These are phyloP conservation scores for Sceloporus tristichus DNA, from an alignment of 2,113 vertebrate genomes.

Conservation along the genomic window DNA sequence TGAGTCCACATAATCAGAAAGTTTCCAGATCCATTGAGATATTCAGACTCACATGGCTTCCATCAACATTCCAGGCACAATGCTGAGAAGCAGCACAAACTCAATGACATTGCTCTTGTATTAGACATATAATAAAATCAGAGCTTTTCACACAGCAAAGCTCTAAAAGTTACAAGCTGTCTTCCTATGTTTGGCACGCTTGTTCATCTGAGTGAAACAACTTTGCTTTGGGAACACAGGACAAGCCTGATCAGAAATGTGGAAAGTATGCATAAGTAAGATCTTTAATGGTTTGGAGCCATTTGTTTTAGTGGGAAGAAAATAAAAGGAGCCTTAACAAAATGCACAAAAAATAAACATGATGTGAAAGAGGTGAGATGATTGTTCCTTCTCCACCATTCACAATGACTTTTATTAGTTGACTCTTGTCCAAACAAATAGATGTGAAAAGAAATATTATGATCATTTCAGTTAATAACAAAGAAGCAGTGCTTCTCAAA, in stretches of 20 bases:
- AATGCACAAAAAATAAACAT: constrained; percentile 14
- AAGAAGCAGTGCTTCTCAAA: constrained; percentile 4
- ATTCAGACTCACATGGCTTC: not conserved
- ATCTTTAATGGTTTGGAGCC: not conserved
- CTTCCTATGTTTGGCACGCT: not conserved
- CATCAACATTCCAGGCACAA: constrained; percentile 23
- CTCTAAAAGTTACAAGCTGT: not conserved
- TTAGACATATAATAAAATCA: constrained; percentile 15
- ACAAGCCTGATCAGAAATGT: not conserved
- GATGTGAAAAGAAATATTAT: constrained; percentile 19
- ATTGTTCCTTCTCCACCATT: not conserved
- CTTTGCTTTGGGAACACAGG: constrained; percentile 56
- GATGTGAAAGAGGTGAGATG: not conserved
- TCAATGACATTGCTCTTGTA: not conserved
- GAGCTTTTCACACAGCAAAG: not conserved
- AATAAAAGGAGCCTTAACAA: not conserved
- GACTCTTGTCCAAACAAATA: constrained; percentile 7
- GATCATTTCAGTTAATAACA: constrained; percentile 25
- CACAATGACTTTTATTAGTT: not conserved
- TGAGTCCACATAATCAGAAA: constrained; percentile 9
- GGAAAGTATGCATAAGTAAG: constrained; percentile 1
- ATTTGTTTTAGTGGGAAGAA: not conserved
- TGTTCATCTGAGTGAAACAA: constrained; percentile 12
- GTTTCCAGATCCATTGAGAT: constrained; percentile 17
- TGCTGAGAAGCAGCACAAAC: not conserved